These are phyloP conservation scores for Lytechinus variegatus DNA, from an alignment of 35 echinoderm and acorn worm genomes.

Conservation along the genomic window DNA sequence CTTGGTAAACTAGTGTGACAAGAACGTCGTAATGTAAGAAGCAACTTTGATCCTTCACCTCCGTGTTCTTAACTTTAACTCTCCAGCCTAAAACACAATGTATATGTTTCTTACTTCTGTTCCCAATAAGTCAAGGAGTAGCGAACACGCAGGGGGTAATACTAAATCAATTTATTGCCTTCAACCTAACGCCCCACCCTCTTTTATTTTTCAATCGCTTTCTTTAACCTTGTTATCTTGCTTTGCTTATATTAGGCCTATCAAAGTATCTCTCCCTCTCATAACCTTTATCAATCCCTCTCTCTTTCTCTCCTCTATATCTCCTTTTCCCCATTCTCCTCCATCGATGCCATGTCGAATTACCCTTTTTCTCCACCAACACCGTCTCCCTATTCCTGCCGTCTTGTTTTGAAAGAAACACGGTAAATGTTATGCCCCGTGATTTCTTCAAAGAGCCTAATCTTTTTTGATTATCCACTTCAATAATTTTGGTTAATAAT, in stretches of 20 bases:
- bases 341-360: background rate
- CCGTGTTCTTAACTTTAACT: background rate
- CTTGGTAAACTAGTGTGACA: conserved; percentile 29
- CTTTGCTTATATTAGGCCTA: background rate
- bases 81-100: background rate
- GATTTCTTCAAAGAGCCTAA: too few relatives aligned
- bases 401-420: background rate
- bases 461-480: background rate
- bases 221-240: background rate
- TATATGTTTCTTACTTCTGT: background rate
- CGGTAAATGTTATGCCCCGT: background rate
- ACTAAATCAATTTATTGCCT: background rate
- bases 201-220: background rate
- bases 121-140: background rate
- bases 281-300: background rate
- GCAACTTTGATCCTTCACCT: background rate
- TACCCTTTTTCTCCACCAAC: background rate
- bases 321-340: background rate
- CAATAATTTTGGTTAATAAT: background rate
- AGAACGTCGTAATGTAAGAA: conserved; percentile 8
- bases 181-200: background rate
- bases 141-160: background rate
- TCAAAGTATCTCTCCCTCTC: background rate
- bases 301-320: background rate
- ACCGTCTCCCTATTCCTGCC: background rate